These are phyloP conservation scores for Drosophila monieri DNA, from an alignment of 2,888 invertebrate species.

Conservation along the genomic window DNA sequence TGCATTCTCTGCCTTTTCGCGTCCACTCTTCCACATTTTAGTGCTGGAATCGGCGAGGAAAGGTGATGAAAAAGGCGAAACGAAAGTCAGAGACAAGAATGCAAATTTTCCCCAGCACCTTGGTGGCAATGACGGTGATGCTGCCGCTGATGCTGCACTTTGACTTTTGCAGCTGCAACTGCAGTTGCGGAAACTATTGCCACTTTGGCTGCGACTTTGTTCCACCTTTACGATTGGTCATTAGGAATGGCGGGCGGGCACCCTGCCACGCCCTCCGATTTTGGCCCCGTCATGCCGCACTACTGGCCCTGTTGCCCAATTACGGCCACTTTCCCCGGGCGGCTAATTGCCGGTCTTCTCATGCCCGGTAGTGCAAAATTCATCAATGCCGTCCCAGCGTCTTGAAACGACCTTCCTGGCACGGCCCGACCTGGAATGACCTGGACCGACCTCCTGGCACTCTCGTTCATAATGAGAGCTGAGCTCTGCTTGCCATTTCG, in stretches of 20 bases:
- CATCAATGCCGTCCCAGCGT: constrained; percentile 27
- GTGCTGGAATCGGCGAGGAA: constrained; percentile 12
- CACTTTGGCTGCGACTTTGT: constrained; percentile 21
- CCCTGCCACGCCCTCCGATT: constrained; percentile 52
- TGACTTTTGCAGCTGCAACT: constrained; percentile 34
- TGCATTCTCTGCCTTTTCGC: constrained; percentile 17
- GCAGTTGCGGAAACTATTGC: constrained; percentile 20
- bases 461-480: constrained; percentile 17
- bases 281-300: constrained; percentile 28
- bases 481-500: not conserved
- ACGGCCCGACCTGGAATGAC: not conserved
- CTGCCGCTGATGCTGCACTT: constrained; percentile 18
- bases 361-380: constrained; percentile 18
- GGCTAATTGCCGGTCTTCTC: constrained; percentile 29
- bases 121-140: constrained; percentile 17
- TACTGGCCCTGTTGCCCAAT: constrained; percentile 38
- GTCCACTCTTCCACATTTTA: constrained; percentile 10
- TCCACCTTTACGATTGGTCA: constrained; percentile 41
- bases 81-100: constrained; percentile 44
- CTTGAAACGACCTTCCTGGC: constrained; percentile 15
- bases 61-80: constrained; percentile 36
- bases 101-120: constrained; percentile 44
- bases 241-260: constrained; percentile 48
- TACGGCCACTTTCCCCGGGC: constrained; percentile 34
- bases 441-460: not conserved